These are phyloP conservation scores for Rhamnusium bicolor DNA, from an alignment of 2,888 invertebrate genomes.

Conservation along the genomic window DNA sequence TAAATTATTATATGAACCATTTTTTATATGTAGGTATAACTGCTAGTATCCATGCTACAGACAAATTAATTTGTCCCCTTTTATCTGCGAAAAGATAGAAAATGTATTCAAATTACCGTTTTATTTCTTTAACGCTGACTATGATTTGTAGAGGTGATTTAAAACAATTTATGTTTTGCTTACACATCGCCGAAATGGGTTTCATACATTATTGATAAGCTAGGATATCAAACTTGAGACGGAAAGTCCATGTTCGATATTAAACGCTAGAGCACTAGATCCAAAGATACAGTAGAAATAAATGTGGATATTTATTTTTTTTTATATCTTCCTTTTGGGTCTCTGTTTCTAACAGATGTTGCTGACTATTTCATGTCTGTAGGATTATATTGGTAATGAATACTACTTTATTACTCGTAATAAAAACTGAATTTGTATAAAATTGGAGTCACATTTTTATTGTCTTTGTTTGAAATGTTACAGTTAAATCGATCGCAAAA, in stretches of 20 bases:
- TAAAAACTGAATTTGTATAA: no score
- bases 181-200: conserved; percentile 51
- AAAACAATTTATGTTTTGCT: conserved; percentile 58
- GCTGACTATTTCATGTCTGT: background rate
- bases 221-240: conserved; percentile 43
- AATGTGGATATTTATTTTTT: conserved; percentile 19
- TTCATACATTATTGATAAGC: conserved; percentile 58
- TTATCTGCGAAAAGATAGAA: conserved; percentile 6
- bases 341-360: background rate
- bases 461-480: no score
- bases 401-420: background rate
- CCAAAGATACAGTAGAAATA: conserved; percentile 12
- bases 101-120: conserved; percentile 46
- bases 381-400: background rate
- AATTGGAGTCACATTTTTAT: no score
- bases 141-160: conserved; percentile 50
- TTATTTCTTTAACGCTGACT: conserved; percentile 39
- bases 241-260: conserved; percentile 53
- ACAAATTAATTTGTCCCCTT: no score
- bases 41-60: no score
- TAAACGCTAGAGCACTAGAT: conserved; percentile 53
- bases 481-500: no score
- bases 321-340: background rate
- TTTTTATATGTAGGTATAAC: no score
- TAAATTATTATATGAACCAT: no score